Evolutionary conservation across 2,113 vertebrate species (phyloP), one percentile per base, ranked within the genome.

Genomic region (Paratilapia polleni): DNA sequence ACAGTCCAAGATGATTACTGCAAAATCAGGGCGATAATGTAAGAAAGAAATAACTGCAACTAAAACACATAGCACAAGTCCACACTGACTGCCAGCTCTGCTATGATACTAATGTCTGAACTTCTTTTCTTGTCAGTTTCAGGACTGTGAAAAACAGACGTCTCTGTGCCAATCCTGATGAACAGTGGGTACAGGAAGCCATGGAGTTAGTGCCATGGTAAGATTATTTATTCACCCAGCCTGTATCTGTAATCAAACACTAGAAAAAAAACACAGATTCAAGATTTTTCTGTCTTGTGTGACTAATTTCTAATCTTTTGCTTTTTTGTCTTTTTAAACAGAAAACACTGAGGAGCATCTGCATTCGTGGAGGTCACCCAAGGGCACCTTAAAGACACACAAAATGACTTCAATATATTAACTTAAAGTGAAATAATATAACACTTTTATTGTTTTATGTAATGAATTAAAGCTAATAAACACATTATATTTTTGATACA

Each of bases 21-120:
- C 82, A 82, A 91, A 36, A 73, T 94, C 28, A 62, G 84, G 3
- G 90, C 92, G 68, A 36, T 92, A n/a, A 88, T 94, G 92, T 94
- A 89, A 95, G 90, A 57, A 64, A n/a, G 28, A 10, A 38, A 1
- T 12, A 1, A 54, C 2, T 22, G 0, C 6, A 54, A 5, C 4
- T 14, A 19, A 31, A 63, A 56, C n/a, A 57, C 5, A 12, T 22
- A 36, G 28, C 11, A 86, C 10, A 68, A 11, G 41, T n/a, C 43
- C 19, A 17, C 38, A 4, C 41, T 57, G 14, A 47, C 15, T 31
- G n/a, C 47, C 4, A 13, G 19, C 17, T n/a, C 17, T 62, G 10
- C 24, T 4, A 5, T 43, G 26, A 19, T 19, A 52, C 3, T 80
- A 4, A 75, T 10, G 28, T 56, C 8, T 56, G 11, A 75, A 63